A percentile compares a stretch with the other conserved stretches of the same genome.
phyloP scores from a whole-genome alignment of 2,888 invertebrate genomes.

The Gymnocheta viridis region DNA sequence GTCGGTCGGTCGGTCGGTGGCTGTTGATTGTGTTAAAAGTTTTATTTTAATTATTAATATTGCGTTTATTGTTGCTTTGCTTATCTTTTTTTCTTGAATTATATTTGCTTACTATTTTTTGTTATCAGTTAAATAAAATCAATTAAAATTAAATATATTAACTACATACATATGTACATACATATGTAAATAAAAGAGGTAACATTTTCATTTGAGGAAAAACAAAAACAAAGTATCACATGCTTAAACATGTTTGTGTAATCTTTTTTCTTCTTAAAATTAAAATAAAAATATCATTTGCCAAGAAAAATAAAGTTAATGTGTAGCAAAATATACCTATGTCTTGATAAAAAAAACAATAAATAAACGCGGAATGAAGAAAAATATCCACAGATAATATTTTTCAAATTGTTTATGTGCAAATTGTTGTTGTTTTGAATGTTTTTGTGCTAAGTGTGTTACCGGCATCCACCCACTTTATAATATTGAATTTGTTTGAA shows the following conservation, averaged over 20 bases:
- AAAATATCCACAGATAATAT: not conserved
- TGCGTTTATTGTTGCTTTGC: not conserved
- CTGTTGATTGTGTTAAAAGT: not conserved
- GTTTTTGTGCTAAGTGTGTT: conserved; percentile 18
- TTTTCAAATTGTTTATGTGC: conserved; percentile 22
- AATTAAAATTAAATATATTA: too few relatives aligned
- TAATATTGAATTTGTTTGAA: not conserved
- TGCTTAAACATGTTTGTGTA: not conserved
- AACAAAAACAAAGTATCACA: not conserved
- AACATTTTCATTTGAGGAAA: too few relatives aligned
- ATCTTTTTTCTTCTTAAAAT: not conserved
- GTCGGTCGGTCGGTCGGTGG: conserved; percentile 25
- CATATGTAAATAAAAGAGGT: too few relatives aligned
- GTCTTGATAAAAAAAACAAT: not conserved
- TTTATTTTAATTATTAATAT: not conserved
- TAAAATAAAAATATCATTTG: not conserved
- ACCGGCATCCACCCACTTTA: conserved; percentile 25
- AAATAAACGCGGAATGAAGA: not conserved
- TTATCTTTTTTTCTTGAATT: not conserved
- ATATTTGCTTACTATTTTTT: not conserved
- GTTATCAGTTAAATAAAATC: not conserved
- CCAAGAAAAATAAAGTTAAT: conserved; percentile 9
- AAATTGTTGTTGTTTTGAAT: conserved; percentile 14
- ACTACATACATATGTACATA: not conserved
- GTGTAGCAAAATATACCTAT: not conserved